A percentile compares a stretch with the other conserved stretches of the same genome.
These are phyloP conservation scores for Psephotus haematonotus DNA, from an alignment of 2,113 vertebrate genomes.

Conservation along the genomic window DNA sequence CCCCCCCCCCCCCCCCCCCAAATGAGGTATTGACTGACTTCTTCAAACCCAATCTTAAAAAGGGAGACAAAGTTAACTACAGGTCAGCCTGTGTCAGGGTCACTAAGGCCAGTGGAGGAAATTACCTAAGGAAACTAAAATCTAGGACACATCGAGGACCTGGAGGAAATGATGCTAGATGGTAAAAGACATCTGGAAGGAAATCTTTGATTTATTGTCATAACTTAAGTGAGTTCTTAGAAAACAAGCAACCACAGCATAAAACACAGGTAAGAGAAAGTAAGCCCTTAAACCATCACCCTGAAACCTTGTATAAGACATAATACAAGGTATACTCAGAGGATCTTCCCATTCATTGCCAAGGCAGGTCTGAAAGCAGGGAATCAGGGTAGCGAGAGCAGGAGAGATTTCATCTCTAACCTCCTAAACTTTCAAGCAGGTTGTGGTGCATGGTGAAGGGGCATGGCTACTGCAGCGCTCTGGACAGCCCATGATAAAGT, in stretches of 20 bases:
- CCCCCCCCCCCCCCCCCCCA: not conserved
- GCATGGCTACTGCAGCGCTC: not conserved
- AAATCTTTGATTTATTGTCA: constrained; percentile 55
- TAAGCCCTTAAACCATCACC: not conserved
- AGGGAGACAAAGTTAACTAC: constrained; percentile 35
- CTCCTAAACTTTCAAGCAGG: not conserved
- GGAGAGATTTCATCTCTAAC: not conserved
- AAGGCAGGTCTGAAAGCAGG: not conserved
- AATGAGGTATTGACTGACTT: constrained; percentile 52
- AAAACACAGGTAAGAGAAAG: not conserved
- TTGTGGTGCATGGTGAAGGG: not conserved
- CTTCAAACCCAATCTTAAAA: constrained; percentile 41
- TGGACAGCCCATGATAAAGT: constrained; percentile 57
- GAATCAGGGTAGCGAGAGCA: not conserved
- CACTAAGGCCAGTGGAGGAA: constrained; percentile 55
- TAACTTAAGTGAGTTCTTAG: constrained; percentile 40
- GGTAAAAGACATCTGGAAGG: constrained; percentile 68
- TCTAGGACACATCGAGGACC: constrained; percentile 64
- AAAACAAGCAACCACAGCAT: constrained; percentile 26
- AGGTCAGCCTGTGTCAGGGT: constrained; percentile 43
- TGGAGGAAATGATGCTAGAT: constrained; percentile 68
- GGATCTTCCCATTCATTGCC: not conserved
- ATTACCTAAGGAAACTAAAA: constrained; percentile 74
- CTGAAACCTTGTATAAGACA: not conserved
- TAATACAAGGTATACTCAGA: not conserved